phyloP scores from a whole-genome alignment of 2,888 invertebrate species.

The Euplexia lucipara region DNA sequence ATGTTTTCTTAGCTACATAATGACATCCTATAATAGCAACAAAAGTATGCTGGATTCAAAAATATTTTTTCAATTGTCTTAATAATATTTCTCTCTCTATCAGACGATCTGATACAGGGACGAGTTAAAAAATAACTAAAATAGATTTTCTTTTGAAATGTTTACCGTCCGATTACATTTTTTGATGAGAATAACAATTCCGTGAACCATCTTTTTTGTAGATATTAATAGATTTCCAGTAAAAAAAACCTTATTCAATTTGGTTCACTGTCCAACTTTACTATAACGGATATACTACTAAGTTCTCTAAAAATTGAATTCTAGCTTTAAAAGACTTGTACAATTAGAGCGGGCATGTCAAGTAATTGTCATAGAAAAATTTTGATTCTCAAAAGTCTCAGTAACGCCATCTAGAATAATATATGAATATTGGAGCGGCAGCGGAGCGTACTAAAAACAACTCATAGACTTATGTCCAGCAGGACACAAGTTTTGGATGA shows the following conservation, averaged over 20 bases:
- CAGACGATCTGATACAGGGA: no score
- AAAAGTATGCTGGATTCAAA: neutral
- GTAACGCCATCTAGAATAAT: no score
- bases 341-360: no score
- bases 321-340: neutral
- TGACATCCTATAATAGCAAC: neutral
- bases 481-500: no score
- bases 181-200: neutral
- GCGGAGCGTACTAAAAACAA: no score
- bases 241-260: neutral
- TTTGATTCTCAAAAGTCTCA: no score
- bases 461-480: no score
- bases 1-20: slow-evolving; percentile 5
- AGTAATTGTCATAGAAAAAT: no score
- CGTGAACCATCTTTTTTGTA: neutral
- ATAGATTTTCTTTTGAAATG: slow-evolving; percentile 13
- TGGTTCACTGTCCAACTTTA: neutral
- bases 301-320: neutral
- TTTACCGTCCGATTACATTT: slow-evolving; percentile 14
- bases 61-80: neutral
- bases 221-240: no score
- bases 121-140: slow-evolving; percentile 4
- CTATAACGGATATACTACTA: neutral
- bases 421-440: no score
- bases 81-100: slow-evolving; percentile 1